These are phyloP conservation scores for Xestia sexstrigata DNA, from an alignment of 2,888 invertebrate species.

Conservation along the genomic window DNA sequence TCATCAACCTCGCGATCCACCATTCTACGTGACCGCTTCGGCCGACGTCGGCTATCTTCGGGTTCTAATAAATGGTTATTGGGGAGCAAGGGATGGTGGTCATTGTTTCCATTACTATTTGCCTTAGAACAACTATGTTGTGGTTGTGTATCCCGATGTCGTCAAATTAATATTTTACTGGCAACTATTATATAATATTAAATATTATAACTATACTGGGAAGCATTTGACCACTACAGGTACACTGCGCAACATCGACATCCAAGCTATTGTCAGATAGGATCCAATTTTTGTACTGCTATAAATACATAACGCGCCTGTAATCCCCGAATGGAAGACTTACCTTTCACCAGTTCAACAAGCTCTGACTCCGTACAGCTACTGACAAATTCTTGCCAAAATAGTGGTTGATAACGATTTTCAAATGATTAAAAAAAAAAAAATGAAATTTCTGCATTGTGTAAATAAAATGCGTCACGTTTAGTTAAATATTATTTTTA, in stretches of 20 bases:
- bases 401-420: neutral
- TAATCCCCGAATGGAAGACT: no score
- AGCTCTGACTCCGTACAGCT: neutral
- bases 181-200: no score
- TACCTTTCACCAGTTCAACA: no score
- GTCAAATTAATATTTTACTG: neutral
- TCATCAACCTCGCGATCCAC: slow-evolving; percentile 52
- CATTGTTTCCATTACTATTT: slow-evolving; percentile 15
- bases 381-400: neutral
- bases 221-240: no score
- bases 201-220: no score
- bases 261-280: neutral
- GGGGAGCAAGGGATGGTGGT: slow-evolving; percentile 15
- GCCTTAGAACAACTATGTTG: neutral
- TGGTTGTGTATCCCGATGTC: neutral
- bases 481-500: slow-evolving; percentile 14
- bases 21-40: slow-evolving; percentile 61
- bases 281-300: neutral
- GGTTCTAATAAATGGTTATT: slow-evolving; percentile 34
- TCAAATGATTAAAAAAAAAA: neutral
- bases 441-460: neutral
- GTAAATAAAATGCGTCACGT: neutral
- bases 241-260: no score
- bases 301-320: no score
- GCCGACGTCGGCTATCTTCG: slow-evolving; percentile 47